Conservation (phyloP, 2,888 invertebrate species). For the Selenia dentaria region DNA sequence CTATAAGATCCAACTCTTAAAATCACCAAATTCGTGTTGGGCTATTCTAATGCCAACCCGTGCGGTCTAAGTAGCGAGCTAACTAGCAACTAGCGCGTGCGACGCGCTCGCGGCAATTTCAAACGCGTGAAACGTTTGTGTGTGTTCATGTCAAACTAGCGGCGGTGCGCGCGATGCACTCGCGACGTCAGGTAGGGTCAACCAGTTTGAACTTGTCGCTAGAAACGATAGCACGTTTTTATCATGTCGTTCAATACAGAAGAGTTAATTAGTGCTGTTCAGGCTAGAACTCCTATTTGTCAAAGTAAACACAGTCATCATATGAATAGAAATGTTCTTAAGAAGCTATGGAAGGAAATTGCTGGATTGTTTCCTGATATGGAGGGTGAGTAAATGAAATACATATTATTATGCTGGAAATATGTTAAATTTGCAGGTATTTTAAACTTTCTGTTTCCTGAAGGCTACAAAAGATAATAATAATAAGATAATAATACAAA, state of each 20-base stretch:
- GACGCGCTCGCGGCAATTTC: conserved; percentile 6
- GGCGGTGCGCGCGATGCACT: conserved; percentile 34
- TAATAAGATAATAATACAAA: conserved; percentile 21
- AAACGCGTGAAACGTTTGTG: conserved; percentile 33
- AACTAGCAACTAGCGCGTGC: no score
- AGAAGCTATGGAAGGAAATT: conserved; percentile 36
- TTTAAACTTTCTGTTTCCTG: conserved; percentile 30
- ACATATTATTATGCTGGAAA: conserved; percentile 4
- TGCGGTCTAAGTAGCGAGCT: no score
- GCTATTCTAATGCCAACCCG: no score
- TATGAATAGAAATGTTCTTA: conserved; percentile 33
- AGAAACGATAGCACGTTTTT: conserved; percentile 21
- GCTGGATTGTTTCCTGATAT: conserved; percentile 31
- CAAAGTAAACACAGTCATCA: conserved; percentile 28
- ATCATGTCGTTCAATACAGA: conserved; percentile 28
- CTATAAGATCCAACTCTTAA: no score
- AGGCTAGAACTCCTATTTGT: conserved; percentile 2
- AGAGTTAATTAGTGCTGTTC: conserved; percentile 28
- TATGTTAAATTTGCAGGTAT: conserved; percentile 10
- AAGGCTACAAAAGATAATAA: conserved; percentile 26
- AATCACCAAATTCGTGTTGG: no score
- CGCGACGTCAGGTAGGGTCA: conserved; percentile 30
- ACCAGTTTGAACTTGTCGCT: conserved; percentile 28
- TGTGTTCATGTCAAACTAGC: conserved; percentile 32
- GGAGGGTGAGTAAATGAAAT: conserved; percentile 29